Base-by-base conservation (phyloP, 2,797 vertebrate genomes). In the Spheniscus humboldti region DNA sequence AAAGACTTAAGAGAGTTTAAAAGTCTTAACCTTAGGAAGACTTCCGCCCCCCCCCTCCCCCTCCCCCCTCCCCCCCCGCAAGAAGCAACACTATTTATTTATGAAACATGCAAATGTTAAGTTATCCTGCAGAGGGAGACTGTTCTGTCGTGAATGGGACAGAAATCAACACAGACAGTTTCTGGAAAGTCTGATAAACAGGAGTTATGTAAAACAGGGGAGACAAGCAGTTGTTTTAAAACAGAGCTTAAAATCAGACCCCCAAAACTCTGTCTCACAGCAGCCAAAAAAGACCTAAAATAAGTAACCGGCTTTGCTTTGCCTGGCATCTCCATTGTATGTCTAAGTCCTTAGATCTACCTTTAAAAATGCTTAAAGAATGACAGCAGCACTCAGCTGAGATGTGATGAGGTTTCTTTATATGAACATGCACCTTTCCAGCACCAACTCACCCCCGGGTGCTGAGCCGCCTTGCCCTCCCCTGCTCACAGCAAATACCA, bases 51-150 rank as follows among this genome's bases (percentile, higher is more conserved):
- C 6, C 5, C 7, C 18, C 39, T 10, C 10, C 5, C 5, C 7
- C 22, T n/a, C 1, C 3, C 10, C 6, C 5, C 7, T 18, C 39
- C 11, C 10, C 5, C 5, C 7, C 22, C 39, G 9, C 22, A 25
- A 39, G 18, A 55, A 30, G 12, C 7, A 17, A 37, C 23, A 3
- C 15, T 5, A 5, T 60, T n/a, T 28, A 30, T 33, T n/a, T 24
- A 10, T 7, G 41, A 27, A 31, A 50, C n/a, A 17, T 45, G 79
- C 33, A 63, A 35, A 67, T 6, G 69, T 13, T 4, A 3, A 23
- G 7, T 24, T 69, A 33, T 31, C 88, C 89, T 93, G 63, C 68
- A 92, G 84, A 94, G 94, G 89, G 88, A 96, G 89, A 73, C 74
- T 31, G 41, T 9, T 37, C 77, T n/a, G 90, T 31, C 7, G 4